phyloP scores from a whole-genome alignment of 2,113 vertebrate genomes.

The Alligator mississippiensis region DNA sequence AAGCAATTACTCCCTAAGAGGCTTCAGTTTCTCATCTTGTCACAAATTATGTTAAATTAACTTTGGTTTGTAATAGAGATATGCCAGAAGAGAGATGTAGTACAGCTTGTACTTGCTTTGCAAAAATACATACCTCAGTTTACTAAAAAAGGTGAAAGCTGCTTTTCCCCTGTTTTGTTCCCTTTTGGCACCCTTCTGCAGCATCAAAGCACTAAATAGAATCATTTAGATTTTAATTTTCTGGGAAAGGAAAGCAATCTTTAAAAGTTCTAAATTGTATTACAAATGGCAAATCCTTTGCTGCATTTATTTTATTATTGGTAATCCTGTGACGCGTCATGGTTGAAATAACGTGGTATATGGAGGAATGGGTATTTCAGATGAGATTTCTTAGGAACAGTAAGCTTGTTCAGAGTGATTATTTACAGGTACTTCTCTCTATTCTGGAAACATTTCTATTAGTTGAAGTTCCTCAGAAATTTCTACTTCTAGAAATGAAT shows the following conservation, averaged over 20 bases:
- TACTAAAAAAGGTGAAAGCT: background rate
- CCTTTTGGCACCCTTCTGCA: background rate
- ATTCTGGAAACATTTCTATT: too few relatives aligned
- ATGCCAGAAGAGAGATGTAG: background rate
- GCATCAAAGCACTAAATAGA: background rate
- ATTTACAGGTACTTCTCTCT: background rate
- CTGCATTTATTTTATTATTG: background rate
- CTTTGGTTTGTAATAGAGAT: background rate
- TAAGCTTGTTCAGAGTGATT: background rate
- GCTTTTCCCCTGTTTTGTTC: background rate
- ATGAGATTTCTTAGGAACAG: background rate
- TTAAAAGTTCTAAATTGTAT: background rate
- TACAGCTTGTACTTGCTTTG: background rate
- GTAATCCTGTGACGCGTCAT: background rate
- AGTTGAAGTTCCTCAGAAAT: too few relatives aligned
- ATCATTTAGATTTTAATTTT: background rate
- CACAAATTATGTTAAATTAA: slow-evolving; percentile 31
- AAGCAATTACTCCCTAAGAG: background rate
- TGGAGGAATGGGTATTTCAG: background rate
- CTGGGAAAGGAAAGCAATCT: background rate
- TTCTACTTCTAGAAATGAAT: too few relatives aligned
- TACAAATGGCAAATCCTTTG: background rate
- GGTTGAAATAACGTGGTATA: background rate
- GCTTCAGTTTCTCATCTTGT: background rate
- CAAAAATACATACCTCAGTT: background rate